These are phyloP conservation scores for Dreissena polymorpha DNA, from an alignment of 1,140 invertebrate species.

Conservation along the genomic window DNA sequence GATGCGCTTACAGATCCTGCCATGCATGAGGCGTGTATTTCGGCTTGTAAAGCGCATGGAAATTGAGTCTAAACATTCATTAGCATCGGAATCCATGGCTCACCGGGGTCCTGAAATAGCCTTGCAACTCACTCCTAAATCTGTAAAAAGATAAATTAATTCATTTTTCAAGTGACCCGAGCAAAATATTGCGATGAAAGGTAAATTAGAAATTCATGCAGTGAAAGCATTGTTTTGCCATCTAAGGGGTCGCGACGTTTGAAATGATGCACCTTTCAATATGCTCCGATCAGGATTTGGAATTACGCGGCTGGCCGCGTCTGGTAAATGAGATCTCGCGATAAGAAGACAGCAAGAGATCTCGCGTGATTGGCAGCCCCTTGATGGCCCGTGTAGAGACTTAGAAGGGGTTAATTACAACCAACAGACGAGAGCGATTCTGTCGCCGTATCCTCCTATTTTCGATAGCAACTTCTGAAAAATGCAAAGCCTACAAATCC, in stretches of 20 bases:
- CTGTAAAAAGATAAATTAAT: slow-evolving; percentile 36
- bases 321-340: slow-evolving; percentile 48
- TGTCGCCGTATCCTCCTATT: too few species aligned
- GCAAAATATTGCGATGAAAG: slow-evolving; percentile 35
- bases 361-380: slow-evolving; percentile 38
- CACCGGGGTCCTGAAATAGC: neutral
- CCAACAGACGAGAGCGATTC: slow-evolving; percentile 7
- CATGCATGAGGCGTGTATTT: slow-evolving; percentile 34
- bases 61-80: slow-evolving; percentile 51
- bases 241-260: slow-evolving; percentile 25
- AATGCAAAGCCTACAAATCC: slow-evolving; percentile 25
- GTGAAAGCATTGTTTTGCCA: slow-evolving; percentile 17
- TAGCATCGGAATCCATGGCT: slow-evolving; percentile 32
- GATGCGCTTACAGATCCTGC: slow-evolving; percentile 38
- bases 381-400: slow-evolving; percentile 35
- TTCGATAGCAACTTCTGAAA: slow-evolving; percentile 3
- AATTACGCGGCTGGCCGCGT: slow-evolving; percentile 13
- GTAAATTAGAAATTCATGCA: slow-evolving; percentile 52
- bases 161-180: slow-evolving; percentile 22
- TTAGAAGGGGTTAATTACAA: slow-evolving; percentile 49
- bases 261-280: slow-evolving; percentile 47
- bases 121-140: neutral
- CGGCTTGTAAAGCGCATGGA: slow-evolving; percentile 11
- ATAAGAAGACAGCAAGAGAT: slow-evolving; percentile 51
- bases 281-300: slow-evolving; percentile 24